Base-by-base conservation (phyloP, 2,113 vertebrate genomes). In the Gorilla gorilla region DNA sequence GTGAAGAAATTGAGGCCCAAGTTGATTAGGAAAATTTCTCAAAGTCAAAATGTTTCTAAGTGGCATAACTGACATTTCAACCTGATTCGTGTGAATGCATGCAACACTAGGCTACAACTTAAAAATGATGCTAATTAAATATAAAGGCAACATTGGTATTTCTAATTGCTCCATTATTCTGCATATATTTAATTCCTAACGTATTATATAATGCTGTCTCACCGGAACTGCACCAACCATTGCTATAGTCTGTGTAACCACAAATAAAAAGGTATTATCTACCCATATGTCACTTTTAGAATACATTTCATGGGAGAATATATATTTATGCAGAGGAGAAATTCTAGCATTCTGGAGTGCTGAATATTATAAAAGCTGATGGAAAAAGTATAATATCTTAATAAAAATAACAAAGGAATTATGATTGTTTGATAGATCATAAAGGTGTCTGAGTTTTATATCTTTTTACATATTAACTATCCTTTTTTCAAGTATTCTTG, bases 91-190 rank as follows among this genome's bases (percentile, higher is more conserved):
- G 83, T 76, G 25, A 57, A 50, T 10, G 27, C 0, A 32, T 27
- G 16, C 5, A 92, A 55, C 16, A 55, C 2, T n/a, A 68, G 61
- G 16, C 30, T 64, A 55, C 6, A 61, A 45, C 32, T 64, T 72
- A 27, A 83, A 64, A 16, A 85, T 32, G 6, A 83, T 90, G 6
- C 6, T 89, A 59, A 72, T 64, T 45, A 89, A 94, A 70, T 64
- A 13, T 10, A 85, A 76, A 45, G 4, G 8, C 8, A 13, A 5
- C 18, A 27, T 40, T 72, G 30, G 0, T 27, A 27, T 45, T 68
- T 90, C 23, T 87, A 23, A 55, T 81, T 89, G 79, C 5, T 73
- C 38, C 38, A 35, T 93, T 96, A 82, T 66, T 94, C 89, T 93
- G 22, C 8, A 48, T 66, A 78, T 43, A 16, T 52, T 90, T 73